phyloP scores from a whole-genome alignment of 2,113 vertebrate species.

The Chauna torquata region DNA sequence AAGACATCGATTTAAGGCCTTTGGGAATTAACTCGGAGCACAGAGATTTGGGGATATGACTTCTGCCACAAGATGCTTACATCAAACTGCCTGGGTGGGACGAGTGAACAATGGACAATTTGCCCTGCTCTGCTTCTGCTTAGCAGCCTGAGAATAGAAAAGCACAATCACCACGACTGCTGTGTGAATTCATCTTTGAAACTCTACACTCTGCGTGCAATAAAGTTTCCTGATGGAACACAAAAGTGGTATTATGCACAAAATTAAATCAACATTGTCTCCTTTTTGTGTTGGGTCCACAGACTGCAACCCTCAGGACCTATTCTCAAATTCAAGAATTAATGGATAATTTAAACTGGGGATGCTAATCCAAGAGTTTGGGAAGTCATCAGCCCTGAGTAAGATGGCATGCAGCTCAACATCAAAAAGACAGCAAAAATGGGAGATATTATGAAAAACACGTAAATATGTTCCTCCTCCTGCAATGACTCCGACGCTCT shows the following conservation, averaged over 20 bases:
- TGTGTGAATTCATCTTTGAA: background rate
- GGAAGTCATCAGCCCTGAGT: background rate
- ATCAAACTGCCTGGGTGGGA: slow-evolving; percentile 41
- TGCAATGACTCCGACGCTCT: background rate
- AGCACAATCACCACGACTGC: background rate
- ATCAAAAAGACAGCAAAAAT: background rate
- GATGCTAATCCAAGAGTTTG: background rate
- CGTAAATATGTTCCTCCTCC: background rate
- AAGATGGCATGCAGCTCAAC: background rate
- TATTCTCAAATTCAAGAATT: background rate
- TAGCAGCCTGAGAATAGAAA: background rate
- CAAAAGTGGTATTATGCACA: background rate
- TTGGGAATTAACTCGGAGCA: background rate
- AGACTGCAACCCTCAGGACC: background rate
- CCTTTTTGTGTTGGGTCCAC: background rate
- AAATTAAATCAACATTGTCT: slow-evolving; percentile 48
- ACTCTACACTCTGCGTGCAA: background rate
- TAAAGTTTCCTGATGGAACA: background rate
- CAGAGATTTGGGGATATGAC: background rate
- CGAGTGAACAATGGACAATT: slow-evolving; percentile 14
- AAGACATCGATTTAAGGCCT: background rate
- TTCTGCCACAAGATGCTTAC: background rate
- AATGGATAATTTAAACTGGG: background rate
- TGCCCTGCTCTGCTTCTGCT: slow-evolving; percentile 42
- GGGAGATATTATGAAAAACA: background rate